Conservation (phyloP, 2,113 vertebrate genomes). For the Macaca mulatta region DNA sequence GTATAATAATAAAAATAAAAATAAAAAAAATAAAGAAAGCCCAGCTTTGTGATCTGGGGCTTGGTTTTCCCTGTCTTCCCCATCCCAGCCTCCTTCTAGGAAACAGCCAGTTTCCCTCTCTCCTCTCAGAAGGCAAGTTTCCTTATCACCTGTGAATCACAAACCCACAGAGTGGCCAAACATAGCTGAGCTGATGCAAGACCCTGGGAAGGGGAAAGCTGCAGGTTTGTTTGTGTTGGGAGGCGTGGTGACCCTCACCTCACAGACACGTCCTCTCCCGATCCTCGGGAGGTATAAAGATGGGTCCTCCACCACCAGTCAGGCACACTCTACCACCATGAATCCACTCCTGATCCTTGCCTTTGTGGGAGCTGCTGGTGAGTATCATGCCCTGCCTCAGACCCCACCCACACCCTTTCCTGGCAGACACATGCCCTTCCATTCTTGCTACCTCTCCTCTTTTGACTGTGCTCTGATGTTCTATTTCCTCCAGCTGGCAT, state of each 20-base stretch:
- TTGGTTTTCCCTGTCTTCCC: neutral
- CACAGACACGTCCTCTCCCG: accelerated
- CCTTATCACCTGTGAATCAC: neutral
- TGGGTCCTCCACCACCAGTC: no score
- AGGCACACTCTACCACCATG: slow-evolving; percentile 61
- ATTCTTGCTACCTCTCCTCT: neutral
- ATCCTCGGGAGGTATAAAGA: neutral
- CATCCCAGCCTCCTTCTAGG: neutral
- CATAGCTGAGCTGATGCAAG: neutral
- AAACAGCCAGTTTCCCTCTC: neutral
- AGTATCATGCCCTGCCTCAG: neutral
- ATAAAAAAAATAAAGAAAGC: no score
- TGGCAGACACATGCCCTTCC: accelerated
- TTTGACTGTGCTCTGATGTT: neutral
- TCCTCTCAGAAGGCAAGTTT: neutral
- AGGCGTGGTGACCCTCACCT: accelerated
- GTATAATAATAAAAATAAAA: no score
- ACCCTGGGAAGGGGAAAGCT: slow-evolving; percentile 40
- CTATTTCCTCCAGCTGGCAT: accelerated
- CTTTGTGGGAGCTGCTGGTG: slow-evolving; percentile 83
- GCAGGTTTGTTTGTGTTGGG: slow-evolving; percentile 10
- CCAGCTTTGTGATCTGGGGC: neutral
- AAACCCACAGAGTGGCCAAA: neutral
- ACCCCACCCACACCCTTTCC: accelerated
- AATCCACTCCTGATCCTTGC: slow-evolving; percentile 83